These are phyloP conservation scores for Muscicapa adusta DNA, from an alignment of 2,113 vertebrate species.

Conservation along the genomic window DNA sequence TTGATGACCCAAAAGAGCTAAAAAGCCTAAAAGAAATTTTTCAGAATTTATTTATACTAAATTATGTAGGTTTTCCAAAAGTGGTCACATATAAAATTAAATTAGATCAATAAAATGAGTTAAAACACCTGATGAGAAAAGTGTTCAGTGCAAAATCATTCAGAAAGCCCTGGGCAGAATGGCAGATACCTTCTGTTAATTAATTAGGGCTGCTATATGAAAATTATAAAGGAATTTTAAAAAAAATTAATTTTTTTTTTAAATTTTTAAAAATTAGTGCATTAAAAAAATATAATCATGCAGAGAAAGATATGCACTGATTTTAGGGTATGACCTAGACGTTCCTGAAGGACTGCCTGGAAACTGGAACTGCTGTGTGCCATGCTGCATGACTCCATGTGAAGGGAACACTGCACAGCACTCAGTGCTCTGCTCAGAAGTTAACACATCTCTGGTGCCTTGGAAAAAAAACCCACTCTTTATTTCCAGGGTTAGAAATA, in stretches of 20 bases:
- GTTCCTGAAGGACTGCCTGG: neutral
- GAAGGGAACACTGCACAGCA: neutral
- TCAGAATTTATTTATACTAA: neutral
- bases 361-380: neutral
- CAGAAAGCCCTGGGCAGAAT: neutral
- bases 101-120: neutral
- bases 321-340: neutral
- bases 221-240: neutral
- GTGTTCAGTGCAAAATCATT: neutral
- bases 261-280: no score
- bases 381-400: fast-evolving
- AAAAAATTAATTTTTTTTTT: no score
- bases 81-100: neutral
- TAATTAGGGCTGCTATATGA: neutral
- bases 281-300: neutral
- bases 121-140: neutral
- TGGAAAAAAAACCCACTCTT: neutral
- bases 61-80: neutral
- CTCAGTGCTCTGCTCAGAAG: neutral
- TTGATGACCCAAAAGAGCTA: neutral
- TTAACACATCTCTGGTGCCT: neutral
- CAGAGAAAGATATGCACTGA: neutral
- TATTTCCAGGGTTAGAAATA: neutral
- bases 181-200: neutral
- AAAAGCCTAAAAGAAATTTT: neutral